A percentile compares a stretch with the other conserved stretches of the same genome.
Conservation (phyloP, 35 echinoderm and acorn worm genomes). For the Amphiura filiformis region DNA sequence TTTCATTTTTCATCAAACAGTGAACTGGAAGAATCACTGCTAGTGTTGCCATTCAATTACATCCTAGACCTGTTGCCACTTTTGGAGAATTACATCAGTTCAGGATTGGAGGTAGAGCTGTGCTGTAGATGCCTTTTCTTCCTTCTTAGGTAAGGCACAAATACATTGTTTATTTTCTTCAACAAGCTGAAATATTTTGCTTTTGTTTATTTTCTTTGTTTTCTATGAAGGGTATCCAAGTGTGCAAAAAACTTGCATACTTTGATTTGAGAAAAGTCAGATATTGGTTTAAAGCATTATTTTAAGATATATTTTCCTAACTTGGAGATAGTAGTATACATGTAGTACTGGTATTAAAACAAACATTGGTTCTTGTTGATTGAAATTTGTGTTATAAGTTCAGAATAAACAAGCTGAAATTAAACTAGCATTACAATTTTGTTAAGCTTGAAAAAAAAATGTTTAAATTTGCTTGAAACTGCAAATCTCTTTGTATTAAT, state of each 20-base stretch:
- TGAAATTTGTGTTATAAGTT: too few species aligned
- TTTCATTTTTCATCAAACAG: slow-evolving; percentile 33
- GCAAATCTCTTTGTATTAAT: too few species aligned
- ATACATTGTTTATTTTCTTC: not conserved
- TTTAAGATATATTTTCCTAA: too few species aligned
- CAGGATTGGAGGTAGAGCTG: slow-evolving; percentile 76
- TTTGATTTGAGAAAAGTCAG: too few species aligned
- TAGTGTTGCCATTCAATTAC: slow-evolving; percentile 88
- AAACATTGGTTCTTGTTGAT: too few species aligned
- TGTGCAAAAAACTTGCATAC: not conserved
- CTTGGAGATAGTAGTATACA: too few species aligned
- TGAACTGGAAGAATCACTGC: slow-evolving; percentile 87
- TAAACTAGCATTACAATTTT: too few species aligned
- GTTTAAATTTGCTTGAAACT: too few species aligned
- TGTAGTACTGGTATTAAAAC: too few species aligned
- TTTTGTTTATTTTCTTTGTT: not conserved
- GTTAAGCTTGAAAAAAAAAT: too few species aligned
- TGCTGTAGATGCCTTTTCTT: slow-evolving; percentile 92
- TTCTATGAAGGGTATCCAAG: not conserved
- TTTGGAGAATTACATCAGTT: slow-evolving; percentile 69
- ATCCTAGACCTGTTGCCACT: slow-evolving; percentile 75
- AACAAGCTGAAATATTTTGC: not conserved
- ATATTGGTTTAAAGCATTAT: too few species aligned
- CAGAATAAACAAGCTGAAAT: too few species aligned
- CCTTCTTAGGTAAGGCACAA: slow-evolving; percentile 74